Conservation (phyloP, 1,140 invertebrate genomes). For the Vanessa atalanta region DNA sequence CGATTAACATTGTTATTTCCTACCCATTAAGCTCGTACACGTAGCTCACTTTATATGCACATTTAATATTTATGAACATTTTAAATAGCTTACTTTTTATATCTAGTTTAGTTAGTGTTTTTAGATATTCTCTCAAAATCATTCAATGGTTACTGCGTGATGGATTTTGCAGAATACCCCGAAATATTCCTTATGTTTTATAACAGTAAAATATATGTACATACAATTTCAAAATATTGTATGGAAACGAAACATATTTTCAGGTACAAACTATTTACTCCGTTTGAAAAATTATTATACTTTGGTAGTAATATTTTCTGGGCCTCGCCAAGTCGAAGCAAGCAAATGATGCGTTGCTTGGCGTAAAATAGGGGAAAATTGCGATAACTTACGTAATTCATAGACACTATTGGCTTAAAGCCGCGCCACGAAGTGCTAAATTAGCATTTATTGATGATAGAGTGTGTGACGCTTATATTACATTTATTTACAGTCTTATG, state of each 20-base stretch:
- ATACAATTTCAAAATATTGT: background rate
- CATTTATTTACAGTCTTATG: too few species aligned
- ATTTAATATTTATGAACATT: too few species aligned
- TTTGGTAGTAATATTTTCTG: slow-evolving; percentile 6
- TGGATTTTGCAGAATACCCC: too few species aligned
- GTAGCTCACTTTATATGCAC: too few species aligned
- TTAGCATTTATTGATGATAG: slow-evolving; percentile 22
- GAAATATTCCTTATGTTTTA: too few species aligned
- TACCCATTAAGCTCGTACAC: too few species aligned
- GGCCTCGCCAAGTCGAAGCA: slow-evolving; percentile 34
- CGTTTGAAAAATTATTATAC: slow-evolving; percentile 2
- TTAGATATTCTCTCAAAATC: too few species aligned
- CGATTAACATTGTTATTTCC: too few species aligned
- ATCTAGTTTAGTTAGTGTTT: too few species aligned
- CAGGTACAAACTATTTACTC: background rate
- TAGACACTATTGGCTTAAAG: slow-evolving; percentile 41
- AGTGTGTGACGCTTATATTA: background rate
- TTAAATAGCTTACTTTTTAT: too few species aligned
- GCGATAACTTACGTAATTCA: slow-evolving; percentile 66
- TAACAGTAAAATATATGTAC: background rate
- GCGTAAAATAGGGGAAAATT: slow-evolving; percentile 59
- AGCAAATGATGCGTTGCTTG: slow-evolving; percentile 58
- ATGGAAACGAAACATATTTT: slow-evolving; percentile 4
- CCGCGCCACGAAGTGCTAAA: slow-evolving; percentile 35
- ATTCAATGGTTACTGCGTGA: too few species aligned